phyloP scores from a whole-genome alignment of 2,888 invertebrate genomes.

The Abscondita cerata region DNA sequence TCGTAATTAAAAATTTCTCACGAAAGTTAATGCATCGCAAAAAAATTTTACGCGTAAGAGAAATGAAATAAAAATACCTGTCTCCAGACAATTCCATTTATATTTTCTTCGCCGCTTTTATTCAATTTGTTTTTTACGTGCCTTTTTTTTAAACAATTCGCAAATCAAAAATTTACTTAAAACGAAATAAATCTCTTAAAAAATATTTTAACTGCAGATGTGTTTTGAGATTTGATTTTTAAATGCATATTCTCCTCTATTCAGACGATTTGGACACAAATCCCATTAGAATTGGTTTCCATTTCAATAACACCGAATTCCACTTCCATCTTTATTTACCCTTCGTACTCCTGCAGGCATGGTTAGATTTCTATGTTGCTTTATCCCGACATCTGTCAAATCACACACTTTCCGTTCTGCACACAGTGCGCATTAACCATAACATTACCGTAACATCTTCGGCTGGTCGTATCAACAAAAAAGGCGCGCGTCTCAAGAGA shows the following conservation, averaged over 20 bases:
- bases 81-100: too few species aligned
- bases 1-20: too few species aligned
- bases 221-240: constrained; percentile 9
- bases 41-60: too few species aligned
- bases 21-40: too few species aligned
- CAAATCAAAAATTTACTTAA: too few species aligned
- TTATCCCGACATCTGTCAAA: constrained; percentile 34
- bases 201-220: constrained; percentile 2
- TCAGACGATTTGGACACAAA: constrained; percentile 27
- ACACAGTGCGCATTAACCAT: constrained; percentile 25
- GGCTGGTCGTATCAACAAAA: constrained; percentile 21
- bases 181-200: background rate
- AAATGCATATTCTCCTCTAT: constrained; percentile 12
- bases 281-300: constrained; percentile 37
- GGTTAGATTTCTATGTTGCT: constrained; percentile 28
- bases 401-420: constrained; percentile 31
- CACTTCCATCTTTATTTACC: constrained; percentile 35
- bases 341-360: constrained; percentile 29
- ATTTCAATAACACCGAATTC: constrained; percentile 34
- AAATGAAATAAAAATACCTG: too few species aligned
- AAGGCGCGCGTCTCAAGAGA: background rate
- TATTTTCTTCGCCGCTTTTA: too few species aligned
- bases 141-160: too few species aligned
- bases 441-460: constrained; percentile 20
- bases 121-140: too few species aligned